Conservation (phyloP, 2,888 invertebrate species). For the Idaea biselata region DNA sequence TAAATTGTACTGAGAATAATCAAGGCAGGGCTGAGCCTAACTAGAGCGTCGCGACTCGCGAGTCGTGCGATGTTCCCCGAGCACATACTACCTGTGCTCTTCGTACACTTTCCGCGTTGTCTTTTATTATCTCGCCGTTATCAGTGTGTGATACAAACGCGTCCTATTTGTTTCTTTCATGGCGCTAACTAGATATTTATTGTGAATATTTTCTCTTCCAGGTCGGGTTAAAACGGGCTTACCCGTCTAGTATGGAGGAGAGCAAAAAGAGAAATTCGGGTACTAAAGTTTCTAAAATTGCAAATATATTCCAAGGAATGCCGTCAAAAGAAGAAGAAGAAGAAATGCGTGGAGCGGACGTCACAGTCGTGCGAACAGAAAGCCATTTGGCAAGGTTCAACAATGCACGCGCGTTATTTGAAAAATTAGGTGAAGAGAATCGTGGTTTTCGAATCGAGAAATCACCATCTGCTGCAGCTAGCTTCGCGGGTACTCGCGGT, state of each 20-base stretch:
- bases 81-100: slow-evolving; percentile 59
- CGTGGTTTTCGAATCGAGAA: slow-evolving; percentile 81
- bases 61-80: slow-evolving; percentile 55
- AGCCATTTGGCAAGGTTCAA: slow-evolving; percentile 95
- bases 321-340: slow-evolving; percentile 80
- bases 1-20: slow-evolving; percentile 68
- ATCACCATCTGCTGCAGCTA: slow-evolving; percentile 79
- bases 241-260: slow-evolving; percentile 83
- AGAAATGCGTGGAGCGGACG: slow-evolving; percentile 78
- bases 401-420: slow-evolving; percentile 94
- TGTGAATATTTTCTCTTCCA: slow-evolving; percentile 58
- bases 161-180: slow-evolving; percentile 49
- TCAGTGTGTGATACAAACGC: slow-evolving; percentile 51
- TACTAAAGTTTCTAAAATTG: slow-evolving; percentile 94
- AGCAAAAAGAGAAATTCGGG: slow-evolving; percentile 84
- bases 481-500: slow-evolving; percentile 77
- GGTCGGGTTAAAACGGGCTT: slow-evolving; percentile 75
- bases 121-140: slow-evolving; percentile 56
- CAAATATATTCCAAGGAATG: slow-evolving; percentile 92
- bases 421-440: slow-evolving; percentile 91
- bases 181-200: slow-evolving; percentile 43
- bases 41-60: slow-evolving; percentile 37
- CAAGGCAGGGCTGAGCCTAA: slow-evolving; percentile 43
- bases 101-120: slow-evolving; percentile 46
- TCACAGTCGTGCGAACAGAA: slow-evolving; percentile 91